Evolutionary conservation across 92 coral and sea anemone genomes (phyloP), one percentile per base, ranked within the genome.

Genomic region (Palythoa grandis): DNA sequence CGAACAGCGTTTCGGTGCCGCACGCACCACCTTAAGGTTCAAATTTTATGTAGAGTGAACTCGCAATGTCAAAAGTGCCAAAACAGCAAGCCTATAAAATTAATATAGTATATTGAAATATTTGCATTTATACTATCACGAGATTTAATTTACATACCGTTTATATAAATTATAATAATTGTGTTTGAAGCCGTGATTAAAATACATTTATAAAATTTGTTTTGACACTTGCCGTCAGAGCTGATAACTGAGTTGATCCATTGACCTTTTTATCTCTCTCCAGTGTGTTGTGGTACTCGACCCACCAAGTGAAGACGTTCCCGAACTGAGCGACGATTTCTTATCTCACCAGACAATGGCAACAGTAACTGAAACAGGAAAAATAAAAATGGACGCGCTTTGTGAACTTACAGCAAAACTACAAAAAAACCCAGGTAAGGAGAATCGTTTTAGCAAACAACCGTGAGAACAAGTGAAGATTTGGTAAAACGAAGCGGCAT

Each of bases 331-430:
- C 15, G 85, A 66, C 43, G 74, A 94, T 85, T 84, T 92, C 56
- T 52, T 83, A 76, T 83, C 95, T 7, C 72, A 87, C 15, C 89
- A 88, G 70, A 83, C 84, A 39, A 94, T 94, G 98, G 94, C 90
- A 37, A 76, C 87, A 7, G 78, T 76, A 3, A 71, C 98, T 39
- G 84, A 70, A 29, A 73, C 92, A 69, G 76, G 92, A 94, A 88
- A 88, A 76, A 87, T 93, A 56, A 93, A 92, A 63, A 94, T 94
- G 98, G 98, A 94, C 86, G 95, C 94, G 24, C 79, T 94, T 7
- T 94, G 98, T 90, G 95, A 94, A 82, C 92, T 94, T 20, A 92
- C 98, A 48, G 95, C 94, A 16, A 92, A 94, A 85, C 88, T 90
- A 17, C 93, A 92, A 22, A 88, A 78, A 70, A 83, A 87, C 69